Conservation (phyloP, 1,140 invertebrate species). For the Solenopsis invicta region DNA sequence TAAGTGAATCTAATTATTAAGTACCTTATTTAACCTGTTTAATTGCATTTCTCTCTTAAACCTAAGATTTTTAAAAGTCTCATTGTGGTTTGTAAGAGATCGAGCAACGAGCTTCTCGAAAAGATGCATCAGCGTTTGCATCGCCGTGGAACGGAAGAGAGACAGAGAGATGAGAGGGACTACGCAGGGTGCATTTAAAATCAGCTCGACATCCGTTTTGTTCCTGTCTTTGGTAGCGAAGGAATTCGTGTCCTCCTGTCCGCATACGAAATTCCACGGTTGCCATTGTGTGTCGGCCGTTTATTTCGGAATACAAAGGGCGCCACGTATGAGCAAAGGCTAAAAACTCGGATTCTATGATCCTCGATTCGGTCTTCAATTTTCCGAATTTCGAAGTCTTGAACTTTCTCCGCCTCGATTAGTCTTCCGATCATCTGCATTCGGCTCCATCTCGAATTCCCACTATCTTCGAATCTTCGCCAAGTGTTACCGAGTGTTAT, state of each 20-base stretch:
- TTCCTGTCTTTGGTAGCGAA: slow-evolving; percentile 47
- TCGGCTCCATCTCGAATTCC: background rate
- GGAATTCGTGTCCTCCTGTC: slow-evolving; percentile 58
- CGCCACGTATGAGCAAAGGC: background rate
- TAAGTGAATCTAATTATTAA: no score
- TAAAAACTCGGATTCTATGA: background rate
- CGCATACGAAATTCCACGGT: slow-evolving; percentile 72
- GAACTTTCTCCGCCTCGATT: background rate
- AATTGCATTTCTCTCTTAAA: background rate
- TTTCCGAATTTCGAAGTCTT: background rate
- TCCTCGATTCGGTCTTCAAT: background rate
- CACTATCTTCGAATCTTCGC: background rate
- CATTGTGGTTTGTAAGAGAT: background rate
- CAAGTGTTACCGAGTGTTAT: no score
- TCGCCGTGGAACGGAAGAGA: slow-evolving; percentile 21
- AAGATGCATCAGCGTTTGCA: slow-evolving; percentile 33
- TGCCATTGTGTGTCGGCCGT: slow-evolving; percentile 27
- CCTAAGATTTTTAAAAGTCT: background rate
- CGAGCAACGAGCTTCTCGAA: background rate
- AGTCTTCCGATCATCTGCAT: background rate
- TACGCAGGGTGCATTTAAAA: slow-evolving; percentile 74
- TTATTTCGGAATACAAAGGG: slow-evolving; percentile 67
- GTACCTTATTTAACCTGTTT: background rate
- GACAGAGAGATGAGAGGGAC: slow-evolving; percentile 30
- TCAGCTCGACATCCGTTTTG: slow-evolving; percentile 72